These are phyloP conservation scores for Hyposmocoma kahamanoa DNA, from an alignment of 1,140 invertebrate species.

Conservation along the genomic window DNA sequence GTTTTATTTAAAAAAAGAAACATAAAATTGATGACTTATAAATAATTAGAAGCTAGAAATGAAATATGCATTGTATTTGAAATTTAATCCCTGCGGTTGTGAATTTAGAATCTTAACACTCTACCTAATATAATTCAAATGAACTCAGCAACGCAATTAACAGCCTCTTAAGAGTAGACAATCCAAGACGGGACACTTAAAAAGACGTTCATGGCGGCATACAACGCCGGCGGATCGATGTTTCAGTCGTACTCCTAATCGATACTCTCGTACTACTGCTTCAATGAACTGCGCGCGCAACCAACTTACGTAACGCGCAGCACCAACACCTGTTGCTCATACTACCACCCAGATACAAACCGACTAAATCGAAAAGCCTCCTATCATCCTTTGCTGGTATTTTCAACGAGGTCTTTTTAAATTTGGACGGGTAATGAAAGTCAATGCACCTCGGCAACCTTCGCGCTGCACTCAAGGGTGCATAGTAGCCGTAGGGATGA, in stretches of 20 bases:
- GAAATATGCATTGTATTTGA: too few species aligned
- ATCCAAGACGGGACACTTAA: slow-evolving; percentile 38
- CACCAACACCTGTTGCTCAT: slow-evolving; percentile 59
- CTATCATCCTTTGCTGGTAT: too few species aligned
- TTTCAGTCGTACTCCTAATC: slow-evolving; percentile 50
- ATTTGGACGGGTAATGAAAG: slow-evolving; percentile 47
- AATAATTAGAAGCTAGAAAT: too few species aligned
- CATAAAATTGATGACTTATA: too few species aligned
- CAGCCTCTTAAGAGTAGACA: slow-evolving; percentile 10
- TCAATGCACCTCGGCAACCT: slow-evolving; percentile 66
- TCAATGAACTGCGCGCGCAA: slow-evolving; percentile 66
- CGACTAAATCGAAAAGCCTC: slow-evolving; percentile 30
- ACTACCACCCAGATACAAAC: slow-evolving; percentile 59
- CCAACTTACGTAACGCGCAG: slow-evolving; percentile 61
- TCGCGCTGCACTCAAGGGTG: slow-evolving; percentile 66
- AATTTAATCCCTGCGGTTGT: too few species aligned
- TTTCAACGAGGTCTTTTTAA: slow-evolving; percentile 10
- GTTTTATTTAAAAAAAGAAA: too few species aligned
- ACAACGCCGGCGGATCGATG: slow-evolving; percentile 44
- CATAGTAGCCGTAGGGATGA: slow-evolving; percentile 48
- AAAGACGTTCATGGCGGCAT: slow-evolving; percentile 37
- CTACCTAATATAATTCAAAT: too few species aligned
- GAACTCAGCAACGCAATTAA: too few species aligned
- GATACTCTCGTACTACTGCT: slow-evolving; percentile 54
- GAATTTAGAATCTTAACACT: too few species aligned